phyloP scores from a whole-genome alignment of 2,113 vertebrate genomes.

The Pachypanchax playfairii region DNA sequence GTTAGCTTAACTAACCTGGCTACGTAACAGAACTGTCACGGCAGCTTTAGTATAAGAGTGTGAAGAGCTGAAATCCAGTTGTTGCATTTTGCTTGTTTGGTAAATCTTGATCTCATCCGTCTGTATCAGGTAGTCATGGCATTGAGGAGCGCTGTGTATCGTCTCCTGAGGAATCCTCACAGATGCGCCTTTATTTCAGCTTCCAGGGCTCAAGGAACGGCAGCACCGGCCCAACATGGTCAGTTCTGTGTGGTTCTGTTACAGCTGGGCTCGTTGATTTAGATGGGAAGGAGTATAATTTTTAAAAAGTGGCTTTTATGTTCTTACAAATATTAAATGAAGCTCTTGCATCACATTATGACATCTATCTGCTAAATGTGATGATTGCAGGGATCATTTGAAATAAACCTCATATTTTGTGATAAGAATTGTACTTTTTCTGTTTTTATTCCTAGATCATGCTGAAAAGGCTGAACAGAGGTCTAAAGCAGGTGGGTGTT shows the following conservation, averaged over 20 bases:
- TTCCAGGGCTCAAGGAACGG: slow-evolving; percentile 70
- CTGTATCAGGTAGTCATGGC: slow-evolving; percentile 75
- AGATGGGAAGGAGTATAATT: neutral
- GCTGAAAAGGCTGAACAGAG: slow-evolving; percentile 42
- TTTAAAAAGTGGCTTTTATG: no score
- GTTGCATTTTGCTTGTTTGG: no score
- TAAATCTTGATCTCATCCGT: no score
- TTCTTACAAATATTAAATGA: no score
- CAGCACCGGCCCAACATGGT: slow-evolving; percentile 55
- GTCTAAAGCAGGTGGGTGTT: slow-evolving; percentile 68
- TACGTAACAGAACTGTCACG: no score
- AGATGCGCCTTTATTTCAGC: slow-evolving; percentile 51
- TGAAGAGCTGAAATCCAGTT: no score
- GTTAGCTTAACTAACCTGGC: slow-evolving; percentile 5
- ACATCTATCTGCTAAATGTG: no score
- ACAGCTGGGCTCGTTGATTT: neutral
- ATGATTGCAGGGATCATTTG: no score
- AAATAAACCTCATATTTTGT: neutral
- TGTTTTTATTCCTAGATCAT: slow-evolving; percentile 12
- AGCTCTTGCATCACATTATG: no score
- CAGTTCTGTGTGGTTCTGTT: slow-evolving; percentile 2
- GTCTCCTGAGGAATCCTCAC: slow-evolving; percentile 63
- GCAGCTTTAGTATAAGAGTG: no score
- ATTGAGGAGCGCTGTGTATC: slow-evolving; percentile 60
- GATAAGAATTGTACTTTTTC: neutral